Evolutionary conservation across 2,797 vertebrate genomes (phyloP).

Genomic region (Scomberomorus guttatus): DNA sequence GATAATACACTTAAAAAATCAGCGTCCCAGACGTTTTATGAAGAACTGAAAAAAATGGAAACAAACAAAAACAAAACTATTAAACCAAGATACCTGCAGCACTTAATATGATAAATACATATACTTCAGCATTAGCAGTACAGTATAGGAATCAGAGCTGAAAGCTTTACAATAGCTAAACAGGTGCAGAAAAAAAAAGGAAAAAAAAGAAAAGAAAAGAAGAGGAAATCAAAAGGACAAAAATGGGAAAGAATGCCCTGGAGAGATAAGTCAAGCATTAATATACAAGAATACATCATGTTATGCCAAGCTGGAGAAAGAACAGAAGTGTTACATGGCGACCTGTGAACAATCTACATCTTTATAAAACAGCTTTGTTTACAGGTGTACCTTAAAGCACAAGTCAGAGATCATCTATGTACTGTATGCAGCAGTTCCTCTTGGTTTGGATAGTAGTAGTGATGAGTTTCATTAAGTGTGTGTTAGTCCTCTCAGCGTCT

Average conservation of each 20-base stretch:
- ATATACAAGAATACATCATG: conserved; percentile 89
- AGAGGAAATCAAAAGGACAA: conserved; percentile 64
- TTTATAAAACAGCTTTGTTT: conserved; percentile 87
- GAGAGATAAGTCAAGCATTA: conserved; percentile 87
- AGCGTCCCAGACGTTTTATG: conserved; percentile 89
- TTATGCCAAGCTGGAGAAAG: conserved; percentile 82
- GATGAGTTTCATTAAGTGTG: conserved; percentile 67
- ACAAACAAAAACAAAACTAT: conserved; percentile 73
- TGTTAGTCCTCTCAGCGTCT: conserved; percentile 64
- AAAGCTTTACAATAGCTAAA: conserved; percentile 89
- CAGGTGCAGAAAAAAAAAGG: conserved; percentile 78
- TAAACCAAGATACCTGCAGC: conserved; percentile 88
- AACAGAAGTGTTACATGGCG: conserved; percentile 82
- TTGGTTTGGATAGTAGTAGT: conserved; percentile 72
- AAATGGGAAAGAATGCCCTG: conserved; percentile 82
- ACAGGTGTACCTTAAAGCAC: conserved; percentile 89
- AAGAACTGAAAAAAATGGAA: conserved; percentile 80
- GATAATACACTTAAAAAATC: conserved; percentile 88
- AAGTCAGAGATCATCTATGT: conserved; percentile 79
- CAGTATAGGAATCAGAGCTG: conserved; percentile 87
- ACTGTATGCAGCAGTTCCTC: conserved; percentile 86
- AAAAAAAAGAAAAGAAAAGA: conserved; percentile 62
- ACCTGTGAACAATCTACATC: conserved; percentile 85
- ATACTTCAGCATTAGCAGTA: conserved; percentile 89
- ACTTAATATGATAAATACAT: conserved; percentile 90